These are phyloP conservation scores for Macropis europaea DNA, from an alignment of 2,888 invertebrate genomes.

Conservation along the genomic window DNA sequence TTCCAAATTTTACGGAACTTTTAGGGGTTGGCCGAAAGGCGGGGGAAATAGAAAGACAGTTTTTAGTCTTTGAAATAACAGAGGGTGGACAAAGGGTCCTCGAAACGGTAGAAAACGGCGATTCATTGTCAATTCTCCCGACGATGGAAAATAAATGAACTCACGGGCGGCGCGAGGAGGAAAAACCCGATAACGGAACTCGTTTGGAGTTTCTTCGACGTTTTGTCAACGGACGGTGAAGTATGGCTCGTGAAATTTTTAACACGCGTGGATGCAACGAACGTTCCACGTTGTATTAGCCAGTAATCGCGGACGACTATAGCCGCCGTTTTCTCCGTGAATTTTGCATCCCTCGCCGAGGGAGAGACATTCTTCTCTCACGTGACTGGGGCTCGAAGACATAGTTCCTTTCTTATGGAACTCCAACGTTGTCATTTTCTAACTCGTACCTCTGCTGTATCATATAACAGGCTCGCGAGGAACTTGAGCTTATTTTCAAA, in stretches of 20 bases:
- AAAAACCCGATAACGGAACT: conserved; percentile 1
- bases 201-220: conserved; percentile 21
- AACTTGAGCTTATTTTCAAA: no score
- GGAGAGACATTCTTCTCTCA: neutral
- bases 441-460: no score
- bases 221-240: conserved; percentile 27
- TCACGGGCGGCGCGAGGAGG: neutral
- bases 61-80: no score
- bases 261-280: conserved; percentile 12
- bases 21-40: no score
- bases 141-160: conserved; percentile 11
- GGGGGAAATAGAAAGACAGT: no score
- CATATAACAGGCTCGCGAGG: no score
- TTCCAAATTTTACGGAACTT: no score
- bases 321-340: conserved; percentile 22
- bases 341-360: conserved; percentile 11
- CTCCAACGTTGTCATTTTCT: no score
- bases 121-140: conserved; percentile 4
- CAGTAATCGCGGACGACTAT: conserved; percentile 45
- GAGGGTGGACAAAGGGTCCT: no score
- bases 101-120: neutral
- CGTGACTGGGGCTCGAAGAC: no score
- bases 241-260: conserved; percentile 44
- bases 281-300: conserved; percentile 28
- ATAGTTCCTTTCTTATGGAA: no score